These are phyloP conservation scores for Conus betulinus DNA, from an alignment of 1,140 invertebrate species.

Conservation along the genomic window DNA sequence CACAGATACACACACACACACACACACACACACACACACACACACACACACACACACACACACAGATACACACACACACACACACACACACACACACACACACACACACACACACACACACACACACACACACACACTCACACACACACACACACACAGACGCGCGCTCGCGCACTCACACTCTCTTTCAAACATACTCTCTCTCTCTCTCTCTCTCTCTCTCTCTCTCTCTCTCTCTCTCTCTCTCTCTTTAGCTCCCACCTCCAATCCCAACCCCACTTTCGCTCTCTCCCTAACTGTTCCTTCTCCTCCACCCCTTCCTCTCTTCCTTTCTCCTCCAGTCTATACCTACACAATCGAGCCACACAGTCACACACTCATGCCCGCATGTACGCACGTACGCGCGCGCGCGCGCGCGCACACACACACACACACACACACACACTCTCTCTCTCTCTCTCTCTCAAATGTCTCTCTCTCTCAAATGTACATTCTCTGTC, in stretches of 20 bases:
- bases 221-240: neutral
- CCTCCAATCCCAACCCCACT: neutral
- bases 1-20: neutral
- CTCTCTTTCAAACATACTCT: no score
- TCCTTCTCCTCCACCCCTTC: slow-evolving; percentile 26
- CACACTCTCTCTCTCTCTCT: no score
- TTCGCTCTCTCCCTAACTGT: slow-evolving; percentile 33
- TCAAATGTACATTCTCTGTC: neutral
- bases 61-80: neutral
- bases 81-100: slow-evolving; percentile 15
- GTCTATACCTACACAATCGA: no score
- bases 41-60: slow-evolving; percentile 32
- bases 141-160: no score
- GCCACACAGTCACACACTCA: no score
- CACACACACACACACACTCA: no score
- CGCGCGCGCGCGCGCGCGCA: no score
- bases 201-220: no score
- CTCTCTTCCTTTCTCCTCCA: neutral
- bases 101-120: no score
- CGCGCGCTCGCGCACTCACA: no score
- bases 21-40: slow-evolving; percentile 32
- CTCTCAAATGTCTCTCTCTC: neutral
- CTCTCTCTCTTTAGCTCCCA: slow-evolving; percentile 47
- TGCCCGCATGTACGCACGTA: no score
- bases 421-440: no score